Percentiles rank a stretch among this genome's conserved stretches.
These are phyloP conservation scores for Sturnira hondurensis DNA, from an alignment of 2,113 vertebrate species.

Conservation along the genomic window DNA sequence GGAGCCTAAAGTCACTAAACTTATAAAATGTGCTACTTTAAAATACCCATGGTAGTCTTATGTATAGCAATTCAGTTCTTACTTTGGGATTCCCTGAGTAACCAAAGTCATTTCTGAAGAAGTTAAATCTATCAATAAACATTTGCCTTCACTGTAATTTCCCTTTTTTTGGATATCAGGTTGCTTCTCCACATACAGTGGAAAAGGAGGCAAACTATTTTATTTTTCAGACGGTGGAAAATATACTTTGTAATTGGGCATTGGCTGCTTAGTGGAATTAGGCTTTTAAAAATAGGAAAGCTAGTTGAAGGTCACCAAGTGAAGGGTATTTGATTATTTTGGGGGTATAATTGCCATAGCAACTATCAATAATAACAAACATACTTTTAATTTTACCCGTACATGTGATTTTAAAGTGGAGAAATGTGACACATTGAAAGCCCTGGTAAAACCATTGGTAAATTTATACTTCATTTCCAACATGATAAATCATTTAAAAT, in stretches of 20 bases:
- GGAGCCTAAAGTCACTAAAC: not conserved
- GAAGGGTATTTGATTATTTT: not conserved
- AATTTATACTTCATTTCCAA: not conserved
- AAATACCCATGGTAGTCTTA: not conserved
- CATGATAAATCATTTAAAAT: constrained; percentile 25
- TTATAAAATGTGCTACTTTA: not conserved
- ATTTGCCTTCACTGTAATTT: not conserved
- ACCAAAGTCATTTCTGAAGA: constrained; percentile 20
- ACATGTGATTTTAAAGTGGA: constrained; percentile 18
- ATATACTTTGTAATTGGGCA: not conserved
- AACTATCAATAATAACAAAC: not conserved
- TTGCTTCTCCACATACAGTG: not conserved
- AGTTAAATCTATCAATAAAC: not conserved
- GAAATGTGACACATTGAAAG: constrained; percentile 15
- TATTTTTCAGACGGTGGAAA: not conserved
- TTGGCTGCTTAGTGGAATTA: not conserved
- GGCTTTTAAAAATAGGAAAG: constrained; percentile 26
- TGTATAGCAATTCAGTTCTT: not conserved
- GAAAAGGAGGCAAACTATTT: constrained; percentile 11
- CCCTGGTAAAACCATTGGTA: not conserved
- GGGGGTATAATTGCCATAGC: not conserved
- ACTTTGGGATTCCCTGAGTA: not conserved
- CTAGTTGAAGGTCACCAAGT: not conserved
- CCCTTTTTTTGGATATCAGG: not conserved
- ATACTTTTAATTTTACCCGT: constrained; percentile 8